Evolutionary conservation across 2,797 vertebrate species (phyloP), one percentile per base, ranked within the genome.

Genomic region (Melanotaenia pygmaea): DNA sequence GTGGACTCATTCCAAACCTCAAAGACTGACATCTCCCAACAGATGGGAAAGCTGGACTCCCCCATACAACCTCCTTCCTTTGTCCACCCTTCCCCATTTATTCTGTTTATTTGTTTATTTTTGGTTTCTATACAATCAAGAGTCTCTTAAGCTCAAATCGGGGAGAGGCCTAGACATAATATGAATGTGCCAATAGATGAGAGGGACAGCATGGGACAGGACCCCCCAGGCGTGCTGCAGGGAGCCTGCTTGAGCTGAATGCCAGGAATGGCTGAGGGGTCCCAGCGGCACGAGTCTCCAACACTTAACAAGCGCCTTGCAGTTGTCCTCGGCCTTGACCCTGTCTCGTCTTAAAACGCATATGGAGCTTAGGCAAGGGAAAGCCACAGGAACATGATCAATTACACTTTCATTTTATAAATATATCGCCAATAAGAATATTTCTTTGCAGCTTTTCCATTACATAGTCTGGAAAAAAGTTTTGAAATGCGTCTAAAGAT

Each of bases 261-360:
- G 91, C 92, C 92, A 84, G 76, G 87, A 87, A 91, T 93, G 84
- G 90, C 86, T 91, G 79, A 75, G 74, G 74, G 86, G 89, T 92
- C 93, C 93, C 93, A 85, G 80, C 51, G 89, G 94, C 92, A 93
- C 94, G 92, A 94, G 91, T 85, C 92, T 88, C 86, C 45, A 47
- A 94, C 93, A 93, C 93, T 94, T 93, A 93, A 94, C 93, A 90
- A 94, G 93, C 84, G 88, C 88, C 93, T 93, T 67, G 81, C 92
- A 93, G 93, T 93, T 92, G 94, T 93, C 90, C 88, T 80, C 16
- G 50, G 83, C 88, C 90, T 89, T 94, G 93, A 94, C 90, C 90
- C 91, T 79, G 84, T 90, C 90, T 92, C 75, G 74, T 88, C 90
- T 92, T 82, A 86, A 90, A 89, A 86, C 74, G 63, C 88, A 83